Conservation (phyloP, 2,113 vertebrate genomes). For the Oncorhynchus clarkii region DNA sequence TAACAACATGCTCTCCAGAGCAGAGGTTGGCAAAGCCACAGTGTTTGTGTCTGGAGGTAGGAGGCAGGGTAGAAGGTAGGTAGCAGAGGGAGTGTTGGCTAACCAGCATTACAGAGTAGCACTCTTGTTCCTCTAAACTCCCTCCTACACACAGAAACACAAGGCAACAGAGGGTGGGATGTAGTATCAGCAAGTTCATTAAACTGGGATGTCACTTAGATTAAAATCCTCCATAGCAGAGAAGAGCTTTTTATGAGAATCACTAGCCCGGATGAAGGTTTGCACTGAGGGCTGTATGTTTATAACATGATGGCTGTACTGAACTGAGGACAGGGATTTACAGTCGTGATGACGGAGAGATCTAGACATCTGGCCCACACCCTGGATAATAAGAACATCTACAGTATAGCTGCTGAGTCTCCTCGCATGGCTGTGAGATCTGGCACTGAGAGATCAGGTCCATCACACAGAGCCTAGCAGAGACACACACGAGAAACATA, state of each 20-base stretch:
- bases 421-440: conserved; percentile 33
- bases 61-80: background rate
- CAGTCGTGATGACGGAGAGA: background rate
- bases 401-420: background rate
- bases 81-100: background rate
- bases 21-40: background rate
- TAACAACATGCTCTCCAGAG: background rate
- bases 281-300: no score
- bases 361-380: conserved; percentile 39
- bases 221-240: background rate
- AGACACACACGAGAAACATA: background rate
- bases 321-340: no score
- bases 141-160: background rate
- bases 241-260: background rate
- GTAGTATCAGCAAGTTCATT: background rate
- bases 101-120: background rate
- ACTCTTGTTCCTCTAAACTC: background rate
- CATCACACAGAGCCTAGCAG: conserved; percentile 13
- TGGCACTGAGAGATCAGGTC: conserved; percentile 31
- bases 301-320: no score
- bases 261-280: no score
- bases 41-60: background rate
- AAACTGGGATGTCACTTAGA: background rate
- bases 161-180: background rate
- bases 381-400: conserved; percentile 2